Conservation (phyloP, 2,797 vertebrate genomes). For the Lacerta agilis region DNA sequence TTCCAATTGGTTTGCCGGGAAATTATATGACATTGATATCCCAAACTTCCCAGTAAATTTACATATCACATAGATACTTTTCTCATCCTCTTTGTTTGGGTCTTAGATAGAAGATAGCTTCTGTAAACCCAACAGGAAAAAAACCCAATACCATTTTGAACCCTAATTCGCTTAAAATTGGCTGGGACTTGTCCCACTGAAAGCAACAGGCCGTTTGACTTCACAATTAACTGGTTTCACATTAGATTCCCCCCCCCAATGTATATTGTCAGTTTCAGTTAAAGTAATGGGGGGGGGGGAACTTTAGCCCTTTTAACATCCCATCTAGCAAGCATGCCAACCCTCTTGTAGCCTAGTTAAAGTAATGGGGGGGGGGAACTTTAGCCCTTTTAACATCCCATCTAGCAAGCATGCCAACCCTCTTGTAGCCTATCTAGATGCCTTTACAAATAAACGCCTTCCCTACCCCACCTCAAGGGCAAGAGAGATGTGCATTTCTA, state of each 20-base stretch:
- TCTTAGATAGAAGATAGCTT: background rate
- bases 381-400: background rate
- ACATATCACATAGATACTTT: too few species aligned
- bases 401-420: background rate
- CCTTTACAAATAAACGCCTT: background rate
- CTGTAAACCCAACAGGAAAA: background rate
- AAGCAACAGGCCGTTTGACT: background rate
- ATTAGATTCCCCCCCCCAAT: background rate
- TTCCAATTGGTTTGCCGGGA: too few species aligned
- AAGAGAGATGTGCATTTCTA: constrained; percentile 1
- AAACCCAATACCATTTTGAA: background rate
- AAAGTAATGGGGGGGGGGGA: background rate
- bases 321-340: background rate
- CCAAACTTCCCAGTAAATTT: too few species aligned
- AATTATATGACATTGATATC: too few species aligned
- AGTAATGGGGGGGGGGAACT: background rate
- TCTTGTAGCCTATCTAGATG: background rate
- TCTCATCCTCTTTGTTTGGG: too few species aligned
- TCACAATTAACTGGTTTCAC: background rate
- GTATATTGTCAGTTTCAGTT: too few species aligned
- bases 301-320: background rate
- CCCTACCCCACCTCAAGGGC: too few species aligned
- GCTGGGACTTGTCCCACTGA: background rate
- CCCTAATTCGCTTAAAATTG: background rate
- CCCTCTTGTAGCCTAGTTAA: too few species aligned